Conservation (phyloP, 2,113 vertebrate genomes). For the Cochlearius cochlearius region DNA sequence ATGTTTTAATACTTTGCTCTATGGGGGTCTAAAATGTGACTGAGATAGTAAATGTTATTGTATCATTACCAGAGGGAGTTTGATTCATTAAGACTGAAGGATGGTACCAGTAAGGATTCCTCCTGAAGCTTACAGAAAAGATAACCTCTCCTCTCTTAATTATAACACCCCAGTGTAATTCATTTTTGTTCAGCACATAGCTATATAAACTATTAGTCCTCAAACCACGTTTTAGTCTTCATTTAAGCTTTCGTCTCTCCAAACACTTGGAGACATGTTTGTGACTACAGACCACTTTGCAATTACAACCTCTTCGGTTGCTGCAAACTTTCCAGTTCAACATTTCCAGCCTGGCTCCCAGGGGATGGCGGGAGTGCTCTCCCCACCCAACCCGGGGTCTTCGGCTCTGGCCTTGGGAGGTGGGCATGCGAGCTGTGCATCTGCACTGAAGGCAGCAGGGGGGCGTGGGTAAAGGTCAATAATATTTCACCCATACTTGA, state of each 20-base stretch:
- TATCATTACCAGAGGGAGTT: not conserved
- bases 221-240: not conserved
- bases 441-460: accelerated
- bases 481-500: not conserved
- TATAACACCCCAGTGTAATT: not conserved
- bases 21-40: not conserved
- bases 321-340: not conserved
- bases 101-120: not conserved
- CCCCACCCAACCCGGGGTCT: not conserved
- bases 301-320: not conserved
- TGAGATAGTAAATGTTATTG: not conserved
- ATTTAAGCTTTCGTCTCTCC: not conserved
- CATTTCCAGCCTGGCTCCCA: not conserved
- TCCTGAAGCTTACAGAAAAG: not conserved
- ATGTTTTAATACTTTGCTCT: not conserved
- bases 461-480: not conserved
- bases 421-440: not conserved
- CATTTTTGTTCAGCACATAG: not conserved
- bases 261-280: not conserved
- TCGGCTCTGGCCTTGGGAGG: not conserved
- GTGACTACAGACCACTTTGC: not conserved
- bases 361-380: not conserved
- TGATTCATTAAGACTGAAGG: not conserved
- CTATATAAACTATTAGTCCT: not conserved
- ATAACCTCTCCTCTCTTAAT: not conserved